Percentiles rank a stretch among this genome's conserved stretches.
Evolutionary conservation across 1,140 invertebrate species (phyloP).

Genomic region (Ridgeia piscesae): DNA sequence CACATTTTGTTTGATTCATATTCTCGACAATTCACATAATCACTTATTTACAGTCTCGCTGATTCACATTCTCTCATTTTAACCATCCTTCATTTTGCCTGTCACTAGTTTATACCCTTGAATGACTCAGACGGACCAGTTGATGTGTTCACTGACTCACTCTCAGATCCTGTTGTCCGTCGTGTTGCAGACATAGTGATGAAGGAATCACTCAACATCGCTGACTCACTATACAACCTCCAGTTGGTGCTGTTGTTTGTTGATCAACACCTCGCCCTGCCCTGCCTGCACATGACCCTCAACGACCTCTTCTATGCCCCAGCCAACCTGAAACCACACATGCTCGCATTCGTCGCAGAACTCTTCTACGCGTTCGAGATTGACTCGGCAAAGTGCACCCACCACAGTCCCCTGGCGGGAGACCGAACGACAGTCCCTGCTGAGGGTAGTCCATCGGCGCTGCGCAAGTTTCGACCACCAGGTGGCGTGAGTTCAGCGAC

Average conservation of each 20-base stretch:
- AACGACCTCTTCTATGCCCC: slow-evolving; percentile 95
- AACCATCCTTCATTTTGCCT: no score
- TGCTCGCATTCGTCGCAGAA: slow-evolving; percentile 91
- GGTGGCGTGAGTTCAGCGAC: background rate
- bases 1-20: no score
- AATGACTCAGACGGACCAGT: no score
- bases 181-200: slow-evolving; percentile 59
- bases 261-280: slow-evolving; percentile 74
- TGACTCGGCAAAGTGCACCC: background rate
- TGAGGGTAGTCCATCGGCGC: background rate
- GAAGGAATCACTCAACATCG: slow-evolving; percentile 63
- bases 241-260: slow-evolving; percentile 88
- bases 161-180: background rate
- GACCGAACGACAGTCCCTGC: background rate
- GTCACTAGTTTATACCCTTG: no score
- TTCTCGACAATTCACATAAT: no score
- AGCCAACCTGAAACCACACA: slow-evolving; percentile 73
- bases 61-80: no score
- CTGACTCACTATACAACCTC: slow-evolving; percentile 93
- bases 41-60: no score
- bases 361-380: slow-evolving; percentile 73
- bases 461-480: background rate
- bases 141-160: no score
- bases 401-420: background rate
- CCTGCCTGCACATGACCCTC: slow-evolving; percentile 91